These are phyloP conservation scores for Deroplatys truncata DNA, from an alignment of 2,888 invertebrate genomes.

Conservation along the genomic window DNA sequence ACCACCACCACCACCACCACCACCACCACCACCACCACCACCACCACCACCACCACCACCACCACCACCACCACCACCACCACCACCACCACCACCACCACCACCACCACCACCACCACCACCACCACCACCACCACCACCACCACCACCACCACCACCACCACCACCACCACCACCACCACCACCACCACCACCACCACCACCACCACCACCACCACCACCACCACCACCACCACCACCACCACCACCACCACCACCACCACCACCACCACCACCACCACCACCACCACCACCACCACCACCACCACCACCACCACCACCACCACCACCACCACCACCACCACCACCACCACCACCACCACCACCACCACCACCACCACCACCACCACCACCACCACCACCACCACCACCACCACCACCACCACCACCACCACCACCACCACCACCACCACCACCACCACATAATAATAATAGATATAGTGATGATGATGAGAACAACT, in stretches of 20 bases:
- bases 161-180: background rate
- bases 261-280: background rate
- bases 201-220: background rate
- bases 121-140: conserved; percentile 41
- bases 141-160: background rate
- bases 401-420: background rate
- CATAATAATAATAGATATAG: no score
- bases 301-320: conserved; percentile 32
- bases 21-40: conserved; percentile 37
- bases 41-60: conserved; percentile 42
- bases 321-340: conserved; percentile 25
- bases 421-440: conserved; percentile 39
- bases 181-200: background rate
- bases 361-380: background rate
- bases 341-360: background rate
- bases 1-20: background rate
- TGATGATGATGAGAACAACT: no score
- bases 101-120: conserved; percentile 38
- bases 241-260: background rate
- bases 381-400: background rate
- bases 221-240: background rate
- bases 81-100: background rate
- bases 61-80: conserved; percentile 12
- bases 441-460: no score
- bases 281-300: conserved; percentile 42